Evolutionary conservation across 2,113 vertebrate genomes (phyloP), one percentile per base, ranked within the genome.

Genomic region (Anoplopoma fimbria): DNA sequence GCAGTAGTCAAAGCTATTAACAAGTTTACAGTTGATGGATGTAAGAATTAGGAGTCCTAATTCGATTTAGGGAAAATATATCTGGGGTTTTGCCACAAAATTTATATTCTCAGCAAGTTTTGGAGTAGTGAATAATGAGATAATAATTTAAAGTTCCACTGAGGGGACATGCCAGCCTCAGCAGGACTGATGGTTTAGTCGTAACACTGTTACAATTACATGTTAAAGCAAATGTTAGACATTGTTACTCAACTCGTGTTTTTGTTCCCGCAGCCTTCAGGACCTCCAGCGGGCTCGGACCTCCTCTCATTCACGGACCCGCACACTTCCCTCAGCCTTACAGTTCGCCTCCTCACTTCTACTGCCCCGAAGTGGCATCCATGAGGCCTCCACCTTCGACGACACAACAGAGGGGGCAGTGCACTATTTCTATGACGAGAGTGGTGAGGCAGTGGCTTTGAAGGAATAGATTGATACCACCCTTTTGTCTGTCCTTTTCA

Each of bases 341-440:
- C 97, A 97, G 92, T 97, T 98, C 0, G 97, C 97, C 69, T 96
- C 96, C 57, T 97, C 96, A 0, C 93, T 97, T 76, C 92, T 97
- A 38, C 93, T 97, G 60, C 96, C 96, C 0, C 95, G 97, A 14
- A 95, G 95, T 0, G 96, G 97, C 0, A 95, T 98, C 77, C 97
- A 98, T 0, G 97, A 97, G 88, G 97, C 97, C 82, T 97, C 96
- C 82, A 97, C 96, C 62, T 97, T 97, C 0, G 97, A 98, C 0
- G 97, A 98, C 92, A 98, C 97, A 4, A 96, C 97, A 0, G 97
- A 97, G 87, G 97, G 97, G 0, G 97, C 97, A 0, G 95, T 98
- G 89, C 97, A 98, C 90, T 98, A 97, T 86, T 98, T 98, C 91
- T 97, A 93, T 0, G 97, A 98, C 0, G 97, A 98, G 90, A 96